These are phyloP conservation scores for Glareola pratincola DNA, from an alignment of 2,113 vertebrate genomes.

Conservation along the genomic window DNA sequence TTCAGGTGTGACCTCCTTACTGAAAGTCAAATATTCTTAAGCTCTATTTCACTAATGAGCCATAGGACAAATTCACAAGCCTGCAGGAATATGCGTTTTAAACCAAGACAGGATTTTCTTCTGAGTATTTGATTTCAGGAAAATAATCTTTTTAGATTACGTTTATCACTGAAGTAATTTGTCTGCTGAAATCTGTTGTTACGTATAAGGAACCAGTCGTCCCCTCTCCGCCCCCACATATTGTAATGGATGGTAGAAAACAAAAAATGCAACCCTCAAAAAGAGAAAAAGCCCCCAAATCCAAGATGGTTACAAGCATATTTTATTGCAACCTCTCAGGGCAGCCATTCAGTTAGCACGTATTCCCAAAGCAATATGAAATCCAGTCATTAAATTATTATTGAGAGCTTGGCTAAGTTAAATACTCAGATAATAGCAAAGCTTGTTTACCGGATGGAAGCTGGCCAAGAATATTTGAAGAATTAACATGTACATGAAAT, in stretches of 20 bases:
- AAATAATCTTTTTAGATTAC: not conserved
- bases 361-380: slow-evolving; percentile 21
- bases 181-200: not conserved
- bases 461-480: slow-evolving; percentile 13
- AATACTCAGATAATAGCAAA: slow-evolving; percentile 43
- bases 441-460: slow-evolving; percentile 53
- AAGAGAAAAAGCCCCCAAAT: not conserved
- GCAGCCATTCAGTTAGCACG: not conserved
- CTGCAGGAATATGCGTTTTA: not conserved
- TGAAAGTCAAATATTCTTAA: slow-evolving; percentile 2
- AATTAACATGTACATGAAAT: not conserved
- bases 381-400: slow-evolving; percentile 14
- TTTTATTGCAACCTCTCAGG: not conserved
- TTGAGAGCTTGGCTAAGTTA: not conserved
- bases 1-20: not conserved
- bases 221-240: accelerated
- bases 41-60: slow-evolving; percentile 22
- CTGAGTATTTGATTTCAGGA: not conserved
- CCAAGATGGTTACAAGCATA: not conserved
- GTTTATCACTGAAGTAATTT: not conserved
- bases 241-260: not conserved
- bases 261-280: not conserved
- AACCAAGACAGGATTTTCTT: not conserved
- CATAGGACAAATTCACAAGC: not conserved
- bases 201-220: not conserved